Percentiles rank a stretch among this genome's conserved stretches.
These are phyloP conservation scores for Rhagologus leucostigma DNA, from an alignment of 2,113 vertebrate genomes.

Conservation along the genomic window DNA sequence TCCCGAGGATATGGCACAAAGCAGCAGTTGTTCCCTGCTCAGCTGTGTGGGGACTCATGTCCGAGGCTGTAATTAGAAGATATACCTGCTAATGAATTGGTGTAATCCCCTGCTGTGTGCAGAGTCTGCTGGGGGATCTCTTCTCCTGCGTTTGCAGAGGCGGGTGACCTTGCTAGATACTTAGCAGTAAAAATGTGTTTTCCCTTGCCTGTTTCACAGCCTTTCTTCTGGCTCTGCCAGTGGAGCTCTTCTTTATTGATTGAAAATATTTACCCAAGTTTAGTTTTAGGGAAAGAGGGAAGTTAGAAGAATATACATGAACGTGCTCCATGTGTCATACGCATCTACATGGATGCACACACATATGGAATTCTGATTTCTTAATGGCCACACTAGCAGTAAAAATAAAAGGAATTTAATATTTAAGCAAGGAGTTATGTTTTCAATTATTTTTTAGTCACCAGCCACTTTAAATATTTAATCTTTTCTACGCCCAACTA, in stretches of 20 bases:
- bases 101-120: neutral
- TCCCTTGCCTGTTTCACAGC: neutral
- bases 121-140: neutral
- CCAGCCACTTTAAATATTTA: neutral
- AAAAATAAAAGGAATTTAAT: neutral
- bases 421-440: neutral
- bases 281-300: neutral
- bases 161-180: constrained; percentile 26
- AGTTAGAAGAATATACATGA: neutral
- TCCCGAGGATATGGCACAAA: neutral
- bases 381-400: neutral
- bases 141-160: neutral
- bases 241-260: neutral
- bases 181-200: neutral
- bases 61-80: constrained; percentile 10
- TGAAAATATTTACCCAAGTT: neutral
- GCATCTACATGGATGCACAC: neutral
- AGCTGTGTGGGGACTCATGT: neutral
- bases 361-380: neutral
- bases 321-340: neutral
- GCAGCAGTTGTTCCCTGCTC: neutral
- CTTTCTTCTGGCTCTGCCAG: neutral
- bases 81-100: constrained; percentile 34
- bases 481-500: neutral
- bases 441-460: neutral